phyloP scores from a whole-genome alignment of 2,888 invertebrate genomes.

The Caenorhabditis sp. region DNA sequence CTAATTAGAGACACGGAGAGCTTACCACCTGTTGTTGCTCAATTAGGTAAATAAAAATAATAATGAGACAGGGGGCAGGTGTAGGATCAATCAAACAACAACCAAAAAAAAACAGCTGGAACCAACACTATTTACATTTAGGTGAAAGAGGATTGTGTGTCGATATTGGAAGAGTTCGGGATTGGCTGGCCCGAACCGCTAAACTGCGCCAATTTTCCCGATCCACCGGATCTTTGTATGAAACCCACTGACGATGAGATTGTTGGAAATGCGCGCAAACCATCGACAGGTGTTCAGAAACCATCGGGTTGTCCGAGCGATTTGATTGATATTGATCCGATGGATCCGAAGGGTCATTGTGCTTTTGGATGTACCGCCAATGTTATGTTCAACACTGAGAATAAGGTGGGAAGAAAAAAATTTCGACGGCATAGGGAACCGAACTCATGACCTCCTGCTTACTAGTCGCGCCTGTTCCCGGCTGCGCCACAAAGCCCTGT shows the following conservation, averaged over 20 bases:
- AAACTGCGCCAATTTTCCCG: constrained; percentile 82
- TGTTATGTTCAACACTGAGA: constrained; percentile 58
- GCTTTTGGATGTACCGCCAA: constrained; percentile 73
- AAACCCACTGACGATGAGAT: constrained; percentile 71
- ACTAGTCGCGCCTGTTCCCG: too few species aligned
- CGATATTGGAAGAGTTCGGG: constrained; percentile 77
- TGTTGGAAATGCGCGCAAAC: constrained; percentile 5
- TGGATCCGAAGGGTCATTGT: constrained; percentile 57
- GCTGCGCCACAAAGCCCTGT: too few species aligned
- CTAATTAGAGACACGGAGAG: too few species aligned
- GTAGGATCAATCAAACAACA: neutral
- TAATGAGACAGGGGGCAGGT: neutral
- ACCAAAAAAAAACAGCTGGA: neutral
- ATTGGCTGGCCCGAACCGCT: constrained; percentile 80
- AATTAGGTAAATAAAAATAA: neutral
- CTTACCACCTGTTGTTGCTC: too few species aligned
- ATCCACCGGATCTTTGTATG: constrained; percentile 81
- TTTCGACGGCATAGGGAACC: neutral
- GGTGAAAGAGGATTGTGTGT: constrained; percentile 77
- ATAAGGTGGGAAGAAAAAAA: constrained; percentile 29
- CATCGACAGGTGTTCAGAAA: constrained; percentile 7
- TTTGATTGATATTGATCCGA: constrained; percentile 63
- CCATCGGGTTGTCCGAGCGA: constrained; percentile 58
- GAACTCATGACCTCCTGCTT: too few species aligned
- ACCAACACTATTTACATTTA: constrained; percentile 35